phyloP scores from a whole-genome alignment of 2,113 vertebrate species.

The Isichthys henryi region DNA sequence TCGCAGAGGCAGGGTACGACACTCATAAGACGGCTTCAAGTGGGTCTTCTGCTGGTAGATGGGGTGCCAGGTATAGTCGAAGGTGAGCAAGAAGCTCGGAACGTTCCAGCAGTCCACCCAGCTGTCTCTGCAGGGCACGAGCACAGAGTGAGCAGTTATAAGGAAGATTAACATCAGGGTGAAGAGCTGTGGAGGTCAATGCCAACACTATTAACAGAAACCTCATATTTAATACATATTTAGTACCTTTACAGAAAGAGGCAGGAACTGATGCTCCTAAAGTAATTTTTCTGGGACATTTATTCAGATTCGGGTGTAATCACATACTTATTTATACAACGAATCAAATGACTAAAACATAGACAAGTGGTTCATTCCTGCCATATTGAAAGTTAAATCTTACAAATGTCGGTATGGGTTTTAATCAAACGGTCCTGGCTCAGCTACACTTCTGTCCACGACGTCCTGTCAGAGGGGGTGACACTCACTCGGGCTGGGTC shows the following conservation, averaged over 20 bases:
- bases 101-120: slow-evolving; percentile 99
- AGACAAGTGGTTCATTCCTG: background rate
- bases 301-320: background rate
- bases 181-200: background rate
- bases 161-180: background rate
- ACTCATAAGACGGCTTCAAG: slow-evolving; percentile 86
- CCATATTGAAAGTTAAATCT: background rate
- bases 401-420: background rate
- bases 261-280: background rate
- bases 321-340: background rate
- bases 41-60: slow-evolving; percentile 95
- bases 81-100: slow-evolving; percentile 84
- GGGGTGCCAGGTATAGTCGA: slow-evolving; percentile 96
- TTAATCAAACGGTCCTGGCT: background rate
- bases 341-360: background rate
- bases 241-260: background rate
- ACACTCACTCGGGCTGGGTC: slow-evolving; percentile 84
- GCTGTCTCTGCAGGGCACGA: slow-evolving; percentile 63
- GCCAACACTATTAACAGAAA: background rate
- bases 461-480: too few species aligned
- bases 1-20: background rate
- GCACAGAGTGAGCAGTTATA: background rate
- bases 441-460: background rate
- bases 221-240: background rate
- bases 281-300: background rate